A percentile compares a stretch with the other conserved stretches of the same genome.
These are phyloP conservation scores for Helobdella robusta DNA, from an alignment of 2,888 invertebrate species.

Conservation along the genomic window DNA sequence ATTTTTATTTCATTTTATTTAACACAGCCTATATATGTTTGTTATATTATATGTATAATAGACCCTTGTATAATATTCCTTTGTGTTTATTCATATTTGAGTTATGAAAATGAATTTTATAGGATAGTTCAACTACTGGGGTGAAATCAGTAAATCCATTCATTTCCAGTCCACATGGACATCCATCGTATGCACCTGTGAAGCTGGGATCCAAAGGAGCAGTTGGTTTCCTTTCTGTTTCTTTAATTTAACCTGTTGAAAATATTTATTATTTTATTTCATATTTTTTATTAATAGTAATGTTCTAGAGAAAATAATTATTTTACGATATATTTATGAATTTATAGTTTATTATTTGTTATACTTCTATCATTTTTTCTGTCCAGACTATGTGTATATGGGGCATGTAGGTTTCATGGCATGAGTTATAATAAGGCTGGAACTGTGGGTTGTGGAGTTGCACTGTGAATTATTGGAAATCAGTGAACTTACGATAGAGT, in stretches of 20 bases:
- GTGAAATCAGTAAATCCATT: slow-evolving; percentile 24
- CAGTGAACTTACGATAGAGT: no score
- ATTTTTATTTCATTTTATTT: no score
- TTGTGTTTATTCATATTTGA: no score
- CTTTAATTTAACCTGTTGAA: no score
- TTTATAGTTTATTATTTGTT: background rate
- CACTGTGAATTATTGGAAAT: no score
- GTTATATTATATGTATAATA: no score
- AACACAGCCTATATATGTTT: no score
- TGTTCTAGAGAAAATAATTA: background rate
- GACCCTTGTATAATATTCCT: no score
- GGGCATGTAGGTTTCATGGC: no score
- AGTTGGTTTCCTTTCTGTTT: slow-evolving; percentile 6
- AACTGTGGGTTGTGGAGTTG: no score
- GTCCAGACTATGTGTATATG: no score
- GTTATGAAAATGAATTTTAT: background rate
- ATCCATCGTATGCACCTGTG: slow-evolving; percentile 24
- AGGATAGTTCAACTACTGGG: background rate
- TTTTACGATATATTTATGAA: background rate
- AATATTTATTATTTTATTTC: background rate
- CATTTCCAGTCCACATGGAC: slow-evolving; percentile 26
- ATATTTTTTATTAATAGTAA: background rate
- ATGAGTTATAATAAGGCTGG: no score
- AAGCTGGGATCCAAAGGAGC: slow-evolving; percentile 20
- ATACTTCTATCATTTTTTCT: background rate